phyloP scores from a whole-genome alignment of 2,888 invertebrate species.

The Ptilodon capucinus region DNA sequence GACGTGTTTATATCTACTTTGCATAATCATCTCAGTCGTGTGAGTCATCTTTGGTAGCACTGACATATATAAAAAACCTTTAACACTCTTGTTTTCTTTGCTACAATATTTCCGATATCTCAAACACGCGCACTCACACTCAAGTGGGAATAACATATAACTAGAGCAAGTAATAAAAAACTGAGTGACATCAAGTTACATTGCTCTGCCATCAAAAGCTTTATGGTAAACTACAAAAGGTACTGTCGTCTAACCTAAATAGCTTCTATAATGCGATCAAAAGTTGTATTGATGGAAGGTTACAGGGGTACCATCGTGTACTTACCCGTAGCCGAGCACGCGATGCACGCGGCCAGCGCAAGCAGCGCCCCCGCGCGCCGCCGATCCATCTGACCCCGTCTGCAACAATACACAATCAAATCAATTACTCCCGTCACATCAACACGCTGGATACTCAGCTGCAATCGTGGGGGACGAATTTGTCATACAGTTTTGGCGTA shows the following conservation, averaged over 20 bases:
- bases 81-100: neutral
- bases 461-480: constrained; percentile 8
- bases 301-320: constrained; percentile 4
- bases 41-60: neutral
- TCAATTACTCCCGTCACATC: constrained; percentile 37
- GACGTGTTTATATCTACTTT: neutral
- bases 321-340: constrained; percentile 73
- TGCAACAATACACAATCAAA: constrained; percentile 64
- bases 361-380: constrained; percentile 80
- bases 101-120: neutral
- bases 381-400: constrained; percentile 79
- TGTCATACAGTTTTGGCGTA: constrained; percentile 7
- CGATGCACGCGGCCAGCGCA: constrained; percentile 78
- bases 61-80: neutral
- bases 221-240: neutral
- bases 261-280: neutral
- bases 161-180: neutral
- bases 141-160: too few relatives aligned
- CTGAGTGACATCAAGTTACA: neutral
- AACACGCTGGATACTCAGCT: constrained; percentile 3
- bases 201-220: neutral
- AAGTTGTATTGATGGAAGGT: neutral
- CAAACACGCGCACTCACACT: neutral
- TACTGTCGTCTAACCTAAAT: neutral
- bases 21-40: neutral